Evolutionary conservation across 1,140 invertebrate species (phyloP), one percentile per base, ranked within the genome.

Genomic region (Muscidifurax raptorellus): DNA sequence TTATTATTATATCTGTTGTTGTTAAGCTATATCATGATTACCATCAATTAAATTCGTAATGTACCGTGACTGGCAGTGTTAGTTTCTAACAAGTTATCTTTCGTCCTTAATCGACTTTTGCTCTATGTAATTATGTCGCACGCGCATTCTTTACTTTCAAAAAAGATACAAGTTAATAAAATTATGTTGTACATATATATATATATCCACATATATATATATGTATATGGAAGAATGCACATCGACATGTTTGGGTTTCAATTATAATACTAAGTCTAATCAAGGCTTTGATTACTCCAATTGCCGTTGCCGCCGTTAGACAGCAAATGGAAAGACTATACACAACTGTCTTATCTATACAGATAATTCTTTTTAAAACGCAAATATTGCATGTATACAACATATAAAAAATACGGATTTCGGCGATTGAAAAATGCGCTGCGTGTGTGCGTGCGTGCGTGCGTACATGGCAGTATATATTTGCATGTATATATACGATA

Each of bases 21-120:
- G 85, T 84, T 86, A 87, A 83, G 81, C 80, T 87, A 83, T 15
- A 80, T 84, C 82, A 82, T 86, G 84, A 86, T 83, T 88, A 87
- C 71, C 87, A 85, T 89, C 78, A 86, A 87, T 90, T 91, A 90
- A 90, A 90, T 91, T 91, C 88, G 87, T 90, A 90, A 89, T 89
- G 76, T 89, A 90, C 87, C 86, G 86, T 87, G 85, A 88, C 87
- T 91, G 90, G 90, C 90, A 91, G 91, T 92, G 90, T 90, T 85
- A 83, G 87, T 90, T 85, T 28, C 66, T 69, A 69, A 59, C 52
- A 22, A 59, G 18, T 22, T 59, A 59, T 59, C 52, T 59, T 59
- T 59, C 52, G 52, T 59, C 6, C n/a, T 22, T 59, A 59, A 86
- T 87, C 90, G 89, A 86, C 89, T 89, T 89, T 86, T 66, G 74